Base-by-base conservation (phyloP, 2,888 invertebrate species). In the Eilema depressum region DNA sequence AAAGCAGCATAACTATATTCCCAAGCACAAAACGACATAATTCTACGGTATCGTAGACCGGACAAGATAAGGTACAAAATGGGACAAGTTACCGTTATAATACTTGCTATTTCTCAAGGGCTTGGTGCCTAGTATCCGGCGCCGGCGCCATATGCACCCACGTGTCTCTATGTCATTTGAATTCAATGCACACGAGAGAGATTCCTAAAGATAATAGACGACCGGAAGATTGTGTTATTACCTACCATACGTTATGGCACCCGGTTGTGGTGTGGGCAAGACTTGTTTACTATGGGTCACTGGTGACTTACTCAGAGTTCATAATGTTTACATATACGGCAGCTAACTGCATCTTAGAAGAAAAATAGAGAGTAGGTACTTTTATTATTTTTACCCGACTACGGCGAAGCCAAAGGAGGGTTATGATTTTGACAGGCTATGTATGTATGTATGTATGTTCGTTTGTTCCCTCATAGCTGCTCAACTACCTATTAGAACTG, bases 111-210 rank as follows among this genome's bases (percentile, higher is more conserved):
- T 75, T 71, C 73, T 77, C 73, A 63, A 73, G 74, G 75, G 81
- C 76, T 76, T 75, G 66, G 66, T 23, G 57, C 56, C n/a, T 56
- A 65, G 23, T 37, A 41, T 20, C n/a, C 86, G 80, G 86, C 90
- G 91, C 90, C 89, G 86, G 87, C 67, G 63, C 59, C 30, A 73
- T 74, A 57, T 78, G 80, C 89, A 81, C 90, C 91, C 90, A 92
- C 92, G 87, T 89, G 87, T 79, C 80, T 79, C 79, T 72, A 76
- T 79, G 79, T 85, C 80, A 92, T 93, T 93, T 91, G 88, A 91
- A 93, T 93, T 93, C 92, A 92, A 93, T 91, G 88, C 88, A 88
- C 88, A 78, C 82, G 76, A 80, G 89, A 88, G 76, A 80, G 89
- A 88, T 89, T 81, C 81, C 78, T 84, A 83, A 85, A 82, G 88